Evolutionary conservation across 1,140 invertebrate species (phyloP).

Genomic region (Diachasmimorpha longicaudata): DNA sequence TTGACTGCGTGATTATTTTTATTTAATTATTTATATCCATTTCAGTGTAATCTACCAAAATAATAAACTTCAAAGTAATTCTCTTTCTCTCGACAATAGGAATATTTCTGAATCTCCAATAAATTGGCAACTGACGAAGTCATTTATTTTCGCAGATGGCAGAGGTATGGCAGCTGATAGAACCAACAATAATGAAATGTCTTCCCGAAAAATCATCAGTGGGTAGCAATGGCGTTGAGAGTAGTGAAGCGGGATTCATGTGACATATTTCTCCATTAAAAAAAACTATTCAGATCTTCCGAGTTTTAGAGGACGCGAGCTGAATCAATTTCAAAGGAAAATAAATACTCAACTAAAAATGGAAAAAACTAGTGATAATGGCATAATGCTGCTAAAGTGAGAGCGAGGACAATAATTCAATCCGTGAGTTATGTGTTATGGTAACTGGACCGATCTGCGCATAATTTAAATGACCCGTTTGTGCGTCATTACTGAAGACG

Average conservation of each 20-base stretch:
- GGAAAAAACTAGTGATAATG: neutral
- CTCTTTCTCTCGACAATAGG: no score
- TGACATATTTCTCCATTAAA: slow-evolving; percentile 12
- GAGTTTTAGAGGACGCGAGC: neutral
- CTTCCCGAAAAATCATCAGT: slow-evolving; percentile 59
- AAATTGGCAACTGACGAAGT: no score
- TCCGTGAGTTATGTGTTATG: neutral
- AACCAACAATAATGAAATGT: slow-evolving; percentile 65
- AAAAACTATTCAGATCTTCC: neutral
- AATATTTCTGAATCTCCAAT: no score
- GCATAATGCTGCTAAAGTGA: neutral
- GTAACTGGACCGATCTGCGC: neutral
- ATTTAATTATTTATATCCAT: no score
- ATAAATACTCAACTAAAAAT: neutral
- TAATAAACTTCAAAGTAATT: no score
- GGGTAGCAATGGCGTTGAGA: slow-evolving; percentile 53
- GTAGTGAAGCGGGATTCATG: slow-evolving; percentile 18
- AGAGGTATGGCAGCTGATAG: slow-evolving; percentile 67
- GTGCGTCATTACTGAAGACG: neutral
- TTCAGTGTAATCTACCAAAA: no score
- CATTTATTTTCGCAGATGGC: slow-evolving; percentile 55
- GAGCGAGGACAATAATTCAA: neutral
- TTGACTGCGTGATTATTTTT: no score
- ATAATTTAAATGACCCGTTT: neutral
- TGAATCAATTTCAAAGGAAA: neutral